Evolutionary conservation across 2,797 vertebrate species (phyloP).

Genomic region (Dendrocincla fuliginosa): DNA sequence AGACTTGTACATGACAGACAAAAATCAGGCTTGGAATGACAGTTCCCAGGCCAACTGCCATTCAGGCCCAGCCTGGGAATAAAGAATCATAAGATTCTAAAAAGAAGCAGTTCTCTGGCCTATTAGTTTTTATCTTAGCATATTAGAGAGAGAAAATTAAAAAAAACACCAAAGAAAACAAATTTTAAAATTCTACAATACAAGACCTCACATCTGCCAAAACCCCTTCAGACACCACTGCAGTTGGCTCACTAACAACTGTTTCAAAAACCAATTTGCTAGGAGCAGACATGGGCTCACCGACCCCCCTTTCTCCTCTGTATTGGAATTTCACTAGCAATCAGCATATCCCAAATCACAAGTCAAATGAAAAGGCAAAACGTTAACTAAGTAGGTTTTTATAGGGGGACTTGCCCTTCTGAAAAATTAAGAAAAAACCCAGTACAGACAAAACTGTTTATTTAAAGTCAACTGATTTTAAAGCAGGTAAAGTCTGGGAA

Average conservation of each 20-base stretch:
- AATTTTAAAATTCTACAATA: neutral
- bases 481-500: neutral
- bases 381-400: neutral
- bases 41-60: neutral
- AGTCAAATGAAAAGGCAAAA: neutral
- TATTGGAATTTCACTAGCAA: neutral
- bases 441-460: neutral
- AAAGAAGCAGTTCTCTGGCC: neutral
- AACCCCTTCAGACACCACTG: neutral
- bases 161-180: neutral
- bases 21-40: neutral
- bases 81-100: neutral
- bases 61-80: neutral
- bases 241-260: neutral
- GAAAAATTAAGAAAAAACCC: neutral
- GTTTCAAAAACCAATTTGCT: neutral
- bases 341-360: neutral
- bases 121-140: neutral
- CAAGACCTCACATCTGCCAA: neutral
- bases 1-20: neutral
- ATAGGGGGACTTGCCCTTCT: neutral
- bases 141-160: neutral
- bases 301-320: neutral
- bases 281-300: neutral
- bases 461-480: neutral